Evolutionary conservation across 2,888 invertebrate genomes (phyloP), one percentile per base, ranked within the genome.

Genomic region (Melanargia galathea): DNA sequence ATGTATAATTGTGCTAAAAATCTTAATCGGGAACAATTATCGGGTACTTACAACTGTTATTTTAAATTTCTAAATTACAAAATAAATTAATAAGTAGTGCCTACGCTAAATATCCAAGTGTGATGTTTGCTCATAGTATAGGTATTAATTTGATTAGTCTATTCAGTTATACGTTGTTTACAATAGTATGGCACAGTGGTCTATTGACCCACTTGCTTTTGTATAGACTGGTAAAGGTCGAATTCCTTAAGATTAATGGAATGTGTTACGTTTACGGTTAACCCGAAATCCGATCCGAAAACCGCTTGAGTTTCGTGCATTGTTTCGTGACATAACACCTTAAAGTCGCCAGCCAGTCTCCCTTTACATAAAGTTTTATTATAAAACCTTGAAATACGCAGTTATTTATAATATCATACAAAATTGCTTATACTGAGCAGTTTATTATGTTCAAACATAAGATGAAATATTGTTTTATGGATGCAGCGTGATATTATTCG

Each of bases 161-260:
- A 49, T 49, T 38, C 58, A 20, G 16, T 26, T 51, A n/a, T 16
- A 20, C 10, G 16, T 40, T 10, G 16, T 16, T 30, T 11, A 20
- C n/a, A n/a, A n/a, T n/a, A n/a, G n/a, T n/a, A n/a, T n/a, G n/a
- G n/a, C n/a, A n/a, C n/a, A 6, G 38, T 59, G 49, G 38, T 40
- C 49, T 59, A 59, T 51, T 59, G 59, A 59, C 59, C 49, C 38
- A 40, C 49, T 38, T 51, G 38, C 40, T 38, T 59, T 46, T 35
- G 33, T 33, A 30, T 6, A 20, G 5, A 38, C 58, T 58, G 49
- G 38, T 59, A 51, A 59, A 59, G 59, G 59, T 59, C 51, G 49
- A 59, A 59, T 59, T 59, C 59, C 59, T 40, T 51, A 18, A 59
- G 40, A 59, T 59, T 59, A 59, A 40, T 59, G 59, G 51, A 59